Conservation (phyloP, 2,797 vertebrate genomes). For the Tokudaia tokunoshimensis region DNA sequence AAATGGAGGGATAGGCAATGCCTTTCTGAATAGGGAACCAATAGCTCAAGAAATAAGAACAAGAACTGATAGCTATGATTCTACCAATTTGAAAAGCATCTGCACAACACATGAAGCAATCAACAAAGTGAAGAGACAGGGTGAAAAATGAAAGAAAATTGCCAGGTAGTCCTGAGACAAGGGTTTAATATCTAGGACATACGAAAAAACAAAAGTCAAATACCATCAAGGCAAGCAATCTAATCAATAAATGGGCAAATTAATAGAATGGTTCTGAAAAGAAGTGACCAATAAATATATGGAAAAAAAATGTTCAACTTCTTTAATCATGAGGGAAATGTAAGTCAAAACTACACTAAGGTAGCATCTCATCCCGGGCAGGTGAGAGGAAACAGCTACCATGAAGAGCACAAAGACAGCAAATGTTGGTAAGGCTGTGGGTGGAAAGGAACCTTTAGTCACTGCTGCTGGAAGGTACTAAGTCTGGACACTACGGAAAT, state of each 20-base stretch:
- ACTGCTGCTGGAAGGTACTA: background rate
- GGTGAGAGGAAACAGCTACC: no score
- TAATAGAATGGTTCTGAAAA: background rate
- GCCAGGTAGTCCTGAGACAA: background rate
- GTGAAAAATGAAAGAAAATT: background rate
- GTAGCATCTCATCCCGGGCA: no score
- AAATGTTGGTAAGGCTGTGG: no score
- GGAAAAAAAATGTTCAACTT: background rate
- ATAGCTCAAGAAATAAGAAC: background rate
- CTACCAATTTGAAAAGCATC: background rate
- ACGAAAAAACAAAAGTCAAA: background rate
- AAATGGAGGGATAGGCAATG: background rate
- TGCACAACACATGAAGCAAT: background rate
- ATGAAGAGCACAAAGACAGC: background rate
- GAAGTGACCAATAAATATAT: background rate
- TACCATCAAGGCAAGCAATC: background rate
- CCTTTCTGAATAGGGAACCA: background rate
- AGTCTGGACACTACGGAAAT: background rate
- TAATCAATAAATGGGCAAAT: background rate
- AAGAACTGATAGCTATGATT: background rate
- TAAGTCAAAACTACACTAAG: background rate
- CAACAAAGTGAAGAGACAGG: background rate
- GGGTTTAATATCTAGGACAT: background rate
- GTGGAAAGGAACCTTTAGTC: background rate
- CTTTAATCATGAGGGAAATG: background rate